Percentiles rank a stretch among this genome's conserved stretches.
phyloP scores from a whole-genome alignment of 1,140 invertebrate species.

The Gerris buenoi region DNA sequence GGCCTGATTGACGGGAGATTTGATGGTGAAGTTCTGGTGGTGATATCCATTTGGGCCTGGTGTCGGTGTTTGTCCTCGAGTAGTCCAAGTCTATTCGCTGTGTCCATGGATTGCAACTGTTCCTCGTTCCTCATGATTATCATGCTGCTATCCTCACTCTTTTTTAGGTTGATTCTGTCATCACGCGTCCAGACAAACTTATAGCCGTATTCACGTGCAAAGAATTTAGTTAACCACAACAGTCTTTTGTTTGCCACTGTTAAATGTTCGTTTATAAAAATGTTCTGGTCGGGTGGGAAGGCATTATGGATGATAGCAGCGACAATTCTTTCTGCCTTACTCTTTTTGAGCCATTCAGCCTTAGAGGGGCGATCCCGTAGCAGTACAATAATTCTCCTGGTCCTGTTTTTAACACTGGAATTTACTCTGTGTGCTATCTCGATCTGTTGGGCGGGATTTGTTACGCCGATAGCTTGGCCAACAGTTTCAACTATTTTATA shows the following conservation, averaged over 20 bases:
- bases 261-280: neutral
- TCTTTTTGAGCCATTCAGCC: neutral
- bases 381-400: neutral
- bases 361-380: neutral
- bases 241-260: neutral
- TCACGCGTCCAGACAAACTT: neutral
- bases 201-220: neutral
- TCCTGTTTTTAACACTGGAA: neutral
- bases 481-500: neutral
- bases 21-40: too few relatives aligned
- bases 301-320: neutral
- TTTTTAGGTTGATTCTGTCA: too few relatives aligned
- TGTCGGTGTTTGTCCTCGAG: too few relatives aligned
- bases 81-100: too few relatives aligned
- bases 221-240: neutral
- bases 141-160: too few relatives aligned
- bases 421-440: neutral
- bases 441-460: neutral
- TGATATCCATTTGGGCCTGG: too few relatives aligned
- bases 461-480: neutral
- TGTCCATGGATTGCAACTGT: too few relatives aligned
- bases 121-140: too few relatives aligned
- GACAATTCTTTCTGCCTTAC: neutral
- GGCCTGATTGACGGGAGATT: too few relatives aligned
- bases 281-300: neutral